Evolutionary conservation across 92 coral and sea anemone genomes (phyloP).

Genomic region (Palythoa grandiflora): DNA sequence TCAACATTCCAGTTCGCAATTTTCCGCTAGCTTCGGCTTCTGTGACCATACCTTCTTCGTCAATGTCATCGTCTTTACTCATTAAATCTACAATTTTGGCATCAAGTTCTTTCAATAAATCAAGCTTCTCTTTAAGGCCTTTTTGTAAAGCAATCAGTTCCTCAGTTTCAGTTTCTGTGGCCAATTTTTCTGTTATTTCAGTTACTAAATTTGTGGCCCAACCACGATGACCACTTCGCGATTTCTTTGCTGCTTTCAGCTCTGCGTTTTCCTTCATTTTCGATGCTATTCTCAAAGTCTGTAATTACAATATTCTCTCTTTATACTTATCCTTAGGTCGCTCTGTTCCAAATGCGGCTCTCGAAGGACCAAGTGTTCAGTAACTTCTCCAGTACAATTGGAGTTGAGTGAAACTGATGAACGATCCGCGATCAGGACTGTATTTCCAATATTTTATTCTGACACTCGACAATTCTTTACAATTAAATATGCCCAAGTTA

Average conservation of each 20-base stretch:
- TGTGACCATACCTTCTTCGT: not conserved
- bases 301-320: not conserved
- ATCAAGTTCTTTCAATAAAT: not conserved
- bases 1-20: not conserved
- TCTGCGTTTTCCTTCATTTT: slow-evolving; percentile 1
- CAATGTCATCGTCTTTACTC: not conserved
- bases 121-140: not conserved
- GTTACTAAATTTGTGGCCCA: slow-evolving; percentile 6
- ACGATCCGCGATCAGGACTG: too few species aligned
- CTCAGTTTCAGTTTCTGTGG: not conserved
- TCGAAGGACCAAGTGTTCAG: not conserved
- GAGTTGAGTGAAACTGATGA: not conserved
- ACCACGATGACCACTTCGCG: not conserved
- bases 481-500: not conserved
- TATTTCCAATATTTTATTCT: not conserved
- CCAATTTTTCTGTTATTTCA: not conserved
- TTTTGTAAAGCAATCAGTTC: not conserved
- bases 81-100: not conserved
- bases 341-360: too few species aligned
- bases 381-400: not conserved
- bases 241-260: not conserved
- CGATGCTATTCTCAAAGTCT: slow-evolving; percentile 11
- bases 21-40: not conserved
- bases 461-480: not conserved
- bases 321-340: not conserved